phyloP scores from a whole-genome alignment of 2,888 invertebrate genomes.

The Yponomeuta malinellus region DNA sequence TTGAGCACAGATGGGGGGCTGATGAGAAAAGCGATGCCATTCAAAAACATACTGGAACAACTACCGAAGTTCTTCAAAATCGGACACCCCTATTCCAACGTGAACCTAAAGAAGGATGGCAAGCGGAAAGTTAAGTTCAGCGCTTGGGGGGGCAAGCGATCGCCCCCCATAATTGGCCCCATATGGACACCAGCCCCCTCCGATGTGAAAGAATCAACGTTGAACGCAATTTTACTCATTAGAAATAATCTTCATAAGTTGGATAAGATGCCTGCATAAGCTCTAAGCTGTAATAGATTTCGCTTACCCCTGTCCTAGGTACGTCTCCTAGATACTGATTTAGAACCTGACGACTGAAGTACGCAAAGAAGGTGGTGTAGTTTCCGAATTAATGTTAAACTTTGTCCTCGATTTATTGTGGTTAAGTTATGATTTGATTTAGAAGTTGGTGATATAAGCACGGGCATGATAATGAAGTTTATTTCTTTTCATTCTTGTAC shows the following conservation, averaged over 20 bases:
- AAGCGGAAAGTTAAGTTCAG: slow-evolving; percentile 69
- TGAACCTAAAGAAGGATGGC: slow-evolving; percentile 60
- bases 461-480: no score
- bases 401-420: background rate
- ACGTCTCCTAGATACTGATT: background rate
- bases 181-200: slow-evolving; percentile 58
- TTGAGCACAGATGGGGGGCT: slow-evolving; percentile 42
- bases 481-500: no score
- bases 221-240: slow-evolving; percentile 51
- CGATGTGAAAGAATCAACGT: slow-evolving; percentile 44
- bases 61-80: slow-evolving; percentile 50
- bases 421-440: background rate
- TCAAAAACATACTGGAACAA: slow-evolving; percentile 46
- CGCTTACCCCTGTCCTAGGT: background rate
- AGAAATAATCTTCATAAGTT: slow-evolving; percentile 31
- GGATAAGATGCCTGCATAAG: background rate
- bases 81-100: slow-evolving; percentile 57
- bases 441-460: background rate
- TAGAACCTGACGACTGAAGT: background rate
- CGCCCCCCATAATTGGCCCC: slow-evolving; percentile 66
- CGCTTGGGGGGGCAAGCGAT: slow-evolving; percentile 66
- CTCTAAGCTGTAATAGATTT: background rate
- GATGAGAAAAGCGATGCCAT: slow-evolving; percentile 49
- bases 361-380: background rate
- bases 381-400: background rate